Evolutionary conservation across 1,140 invertebrate genomes (phyloP), one percentile per base, ranked within the genome.

Genomic region (Ips typographus): DNA sequence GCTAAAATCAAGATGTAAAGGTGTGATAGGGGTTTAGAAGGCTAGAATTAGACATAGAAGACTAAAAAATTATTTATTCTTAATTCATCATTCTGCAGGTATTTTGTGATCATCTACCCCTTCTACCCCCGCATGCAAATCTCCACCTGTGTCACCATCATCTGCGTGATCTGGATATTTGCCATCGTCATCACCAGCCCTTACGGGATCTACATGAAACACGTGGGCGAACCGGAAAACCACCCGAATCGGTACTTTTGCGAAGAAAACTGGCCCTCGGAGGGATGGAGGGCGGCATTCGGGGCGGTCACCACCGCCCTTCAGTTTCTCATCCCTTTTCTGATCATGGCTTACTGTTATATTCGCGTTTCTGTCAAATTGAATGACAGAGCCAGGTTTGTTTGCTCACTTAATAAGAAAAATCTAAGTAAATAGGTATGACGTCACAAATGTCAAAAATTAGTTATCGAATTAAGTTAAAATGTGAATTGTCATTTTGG

Each of bases 51-150:
- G n/a, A n/a, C n/a, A n/a, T n/a, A n/a, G n/a, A n/a, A n/a, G n/a
- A n/a, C n/a, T n/a, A n/a, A n/a, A n/a, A n/a, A n/a, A n/a, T n/a
- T n/a, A n/a, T n/a, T n/a, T n/a, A n/a, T n/a, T n/a, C n/a, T n/a
- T n/a, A n/a, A n/a, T n/a, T n/a, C n/a, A n/a, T n/a, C n/a, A n/a
- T n/a, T n/a, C n/a, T n/a, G 4, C 57, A 86, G 97, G 56, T 99
- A 94, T 80, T 92, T 97, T 76, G 95, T 98, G 38, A 99, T 99
- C 77, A 94, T 98, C 36, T 95, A 98, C 77, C 97, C 96, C 0
- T 98, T 98, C 78, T 86, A 92, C 75, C 93, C 93, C 2, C 84
- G 95, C 55, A 97, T 98, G 91, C 93, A 93, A 77, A 85, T 94
- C 6, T 85, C 85, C 62, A 90, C 90, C 0, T 95, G 95, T 76